Percentiles rank a stretch among this genome's conserved stretches.
Evolutionary conservation across 1,140 invertebrate genomes (phyloP).

Genomic region (Saccostrea cuccullata): DNA sequence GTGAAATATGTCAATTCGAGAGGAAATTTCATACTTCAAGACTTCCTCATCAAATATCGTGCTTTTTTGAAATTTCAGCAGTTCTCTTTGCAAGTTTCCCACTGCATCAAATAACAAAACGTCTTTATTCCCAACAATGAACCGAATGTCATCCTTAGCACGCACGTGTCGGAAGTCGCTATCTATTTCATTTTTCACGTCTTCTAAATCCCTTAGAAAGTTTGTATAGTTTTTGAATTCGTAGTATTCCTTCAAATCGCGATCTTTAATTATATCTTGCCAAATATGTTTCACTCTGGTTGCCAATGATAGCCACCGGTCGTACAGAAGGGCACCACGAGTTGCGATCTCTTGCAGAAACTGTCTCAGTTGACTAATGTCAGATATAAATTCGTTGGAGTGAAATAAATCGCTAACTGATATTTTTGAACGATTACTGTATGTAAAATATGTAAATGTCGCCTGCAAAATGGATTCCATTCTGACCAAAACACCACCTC

Average conservation of each 20-base stretch:
- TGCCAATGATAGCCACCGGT: slow-evolving; percentile 60
- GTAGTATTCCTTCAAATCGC: slow-evolving; percentile 67
- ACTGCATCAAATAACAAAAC: slow-evolving; percentile 57
- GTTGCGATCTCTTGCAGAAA: slow-evolving; percentile 67
- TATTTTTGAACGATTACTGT: slow-evolving; percentile 53
- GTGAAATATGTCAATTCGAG: neutral
- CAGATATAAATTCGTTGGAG: slow-evolving; percentile 55
- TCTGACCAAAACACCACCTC: neutral
- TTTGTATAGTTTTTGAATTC: slow-evolving; percentile 55
- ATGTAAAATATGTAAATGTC: slow-evolving; percentile 55
- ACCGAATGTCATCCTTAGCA: slow-evolving; percentile 58
- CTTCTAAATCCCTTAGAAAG: slow-evolving; percentile 56
- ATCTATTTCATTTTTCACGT: slow-evolving; percentile 53
- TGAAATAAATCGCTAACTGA: slow-evolving; percentile 56
- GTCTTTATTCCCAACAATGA: slow-evolving; percentile 58
- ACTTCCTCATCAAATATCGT: slow-evolving; percentile 58
- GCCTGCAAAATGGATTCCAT: slow-evolving; percentile 39
- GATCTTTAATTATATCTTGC: slow-evolving; percentile 61
- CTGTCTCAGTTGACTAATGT: slow-evolving; percentile 53
- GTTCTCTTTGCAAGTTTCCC: slow-evolving; percentile 47
- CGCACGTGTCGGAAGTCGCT: slow-evolving; percentile 43
- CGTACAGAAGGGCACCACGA: slow-evolving; percentile 65
- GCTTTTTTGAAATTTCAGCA: slow-evolving; percentile 47
- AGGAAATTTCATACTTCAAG: slow-evolving; percentile 54
- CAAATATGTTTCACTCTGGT: slow-evolving; percentile 58